A percentile compares a stretch with the other conserved stretches of the same genome.
phyloP scores from a whole-genome alignment of 1,140 invertebrate genomes.

The Penaeus japonicus region DNA sequence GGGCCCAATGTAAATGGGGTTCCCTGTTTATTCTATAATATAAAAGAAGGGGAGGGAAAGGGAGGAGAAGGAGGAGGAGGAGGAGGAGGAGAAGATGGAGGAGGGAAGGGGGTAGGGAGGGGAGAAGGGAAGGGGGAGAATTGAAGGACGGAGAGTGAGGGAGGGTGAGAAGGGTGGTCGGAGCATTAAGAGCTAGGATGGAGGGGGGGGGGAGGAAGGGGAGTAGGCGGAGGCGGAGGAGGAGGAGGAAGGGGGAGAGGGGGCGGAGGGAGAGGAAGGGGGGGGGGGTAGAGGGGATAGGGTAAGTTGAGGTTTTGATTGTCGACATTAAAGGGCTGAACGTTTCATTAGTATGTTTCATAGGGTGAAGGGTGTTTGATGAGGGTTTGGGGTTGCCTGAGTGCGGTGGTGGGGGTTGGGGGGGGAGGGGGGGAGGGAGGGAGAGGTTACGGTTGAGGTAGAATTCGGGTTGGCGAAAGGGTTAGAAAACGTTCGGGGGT shows the following conservation, averaged over 20 bases:
- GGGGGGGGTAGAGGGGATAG: not conserved
- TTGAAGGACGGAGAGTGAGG: not conserved
- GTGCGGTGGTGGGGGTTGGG: too few species aligned
- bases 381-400: too few species aligned
- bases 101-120: not conserved
- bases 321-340: constrained; percentile 4
- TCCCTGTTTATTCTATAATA: constrained; percentile 33
- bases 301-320: not conserved
- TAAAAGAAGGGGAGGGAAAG: constrained; percentile 14
- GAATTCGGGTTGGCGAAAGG: not conserved
- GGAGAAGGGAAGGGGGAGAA: not conserved
- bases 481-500: not conserved
- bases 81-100: not conserved
- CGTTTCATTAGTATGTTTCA: too few species aligned
- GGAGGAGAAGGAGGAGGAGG: not conserved
- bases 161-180: not conserved
- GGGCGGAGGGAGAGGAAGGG: not conserved
- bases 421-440: too few species aligned
- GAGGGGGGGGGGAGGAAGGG: not conserved
- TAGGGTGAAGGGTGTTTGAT: too few species aligned
- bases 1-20: constrained; percentile 24
- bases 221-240: not conserved
- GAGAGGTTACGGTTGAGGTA: too few species aligned
- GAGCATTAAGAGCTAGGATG: not conserved
- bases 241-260: not conserved